Evolutionary conservation across 2,113 vertebrate genomes (phyloP).

Genomic region (Myotis yumanensis): DNA sequence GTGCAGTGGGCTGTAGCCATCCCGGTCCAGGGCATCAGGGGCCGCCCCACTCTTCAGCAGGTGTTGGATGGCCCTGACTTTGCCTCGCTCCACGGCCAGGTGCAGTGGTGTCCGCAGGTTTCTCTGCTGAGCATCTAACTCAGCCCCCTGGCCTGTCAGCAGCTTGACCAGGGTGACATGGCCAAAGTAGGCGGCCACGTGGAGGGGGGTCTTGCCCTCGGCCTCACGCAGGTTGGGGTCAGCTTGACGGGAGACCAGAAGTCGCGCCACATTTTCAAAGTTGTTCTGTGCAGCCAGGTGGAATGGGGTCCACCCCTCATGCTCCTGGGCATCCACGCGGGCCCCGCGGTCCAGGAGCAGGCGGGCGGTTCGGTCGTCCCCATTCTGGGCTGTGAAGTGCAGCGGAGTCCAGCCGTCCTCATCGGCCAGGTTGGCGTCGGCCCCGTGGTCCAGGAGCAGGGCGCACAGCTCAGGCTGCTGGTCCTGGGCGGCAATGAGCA

Average conservation of each 20-base stretch:
- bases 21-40: slow-evolving; percentile 80
- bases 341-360: slow-evolving; percentile 88
- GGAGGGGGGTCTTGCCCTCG: slow-evolving; percentile 85
- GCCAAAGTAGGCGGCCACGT: slow-evolving; percentile 87
- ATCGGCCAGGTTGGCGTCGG: slow-evolving; percentile 79
- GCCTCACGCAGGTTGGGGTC: slow-evolving; percentile 79
- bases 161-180: slow-evolving; percentile 87
- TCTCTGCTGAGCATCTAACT: slow-evolving; percentile 84
- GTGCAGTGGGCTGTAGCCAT: slow-evolving; percentile 87
- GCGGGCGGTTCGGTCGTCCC: slow-evolving; percentile 82
- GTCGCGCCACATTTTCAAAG: slow-evolving; percentile 87
- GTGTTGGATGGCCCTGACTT: slow-evolving; percentile 87
- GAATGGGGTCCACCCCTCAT: slow-evolving; percentile 86
- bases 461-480: slow-evolving; percentile 83
- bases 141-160: slow-evolving; percentile 85
- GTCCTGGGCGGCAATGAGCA: slow-evolving; percentile 85
- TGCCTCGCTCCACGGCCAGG: slow-evolving; percentile 86
- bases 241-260: slow-evolving; percentile 87
- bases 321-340: slow-evolving; percentile 80
- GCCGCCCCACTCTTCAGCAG: slow-evolving; percentile 82
- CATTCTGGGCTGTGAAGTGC: slow-evolving; percentile 91
- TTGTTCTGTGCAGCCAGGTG: slow-evolving; percentile 92
- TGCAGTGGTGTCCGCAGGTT: slow-evolving; percentile 86
- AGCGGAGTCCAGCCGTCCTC: slow-evolving; percentile 88
- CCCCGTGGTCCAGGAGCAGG: slow-evolving; percentile 81